Percentiles rank a stretch among this genome's conserved stretches.
Evolutionary conservation across 2,888 invertebrate genomes (phyloP).

Genomic region (Drosophila yooni): DNA sequence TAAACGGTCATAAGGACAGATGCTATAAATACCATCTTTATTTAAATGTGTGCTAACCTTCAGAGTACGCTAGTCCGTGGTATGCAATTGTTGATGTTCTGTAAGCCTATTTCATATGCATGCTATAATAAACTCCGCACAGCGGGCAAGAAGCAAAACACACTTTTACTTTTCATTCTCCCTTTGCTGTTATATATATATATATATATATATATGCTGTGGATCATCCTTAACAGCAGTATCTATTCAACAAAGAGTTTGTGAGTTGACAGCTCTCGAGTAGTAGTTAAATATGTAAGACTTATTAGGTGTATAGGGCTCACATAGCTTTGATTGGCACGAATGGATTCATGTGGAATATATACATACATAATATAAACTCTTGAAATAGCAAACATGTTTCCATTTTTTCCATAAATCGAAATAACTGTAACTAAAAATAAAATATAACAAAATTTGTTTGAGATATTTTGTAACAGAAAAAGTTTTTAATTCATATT

Average conservation of each 20-base stretch:
- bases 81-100: neutral
- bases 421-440: neutral
- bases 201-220: neutral
- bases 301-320: neutral
- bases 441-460: neutral
- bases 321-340: neutral
- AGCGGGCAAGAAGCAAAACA: neutral
- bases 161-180: neutral
- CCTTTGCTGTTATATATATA: neutral
- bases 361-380: neutral
- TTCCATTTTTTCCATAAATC: neutral
- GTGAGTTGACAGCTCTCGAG: neutral
- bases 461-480: neutral
- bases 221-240: slow-evolving; percentile 34
- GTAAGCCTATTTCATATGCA: neutral
- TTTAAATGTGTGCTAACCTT: neutral
- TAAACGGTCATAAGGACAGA: neutral
- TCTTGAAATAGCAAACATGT: neutral
- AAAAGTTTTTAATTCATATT: neutral
- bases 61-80: neutral
- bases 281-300: neutral
- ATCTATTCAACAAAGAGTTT: slow-evolving; percentile 6
- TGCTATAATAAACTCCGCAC: neutral
- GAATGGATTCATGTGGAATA: neutral
- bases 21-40: neutral